Evolutionary conservation across 2,888 invertebrate genomes (phyloP), one percentile per base, ranked within the genome.

Genomic region (Diploptera punctata): DNA sequence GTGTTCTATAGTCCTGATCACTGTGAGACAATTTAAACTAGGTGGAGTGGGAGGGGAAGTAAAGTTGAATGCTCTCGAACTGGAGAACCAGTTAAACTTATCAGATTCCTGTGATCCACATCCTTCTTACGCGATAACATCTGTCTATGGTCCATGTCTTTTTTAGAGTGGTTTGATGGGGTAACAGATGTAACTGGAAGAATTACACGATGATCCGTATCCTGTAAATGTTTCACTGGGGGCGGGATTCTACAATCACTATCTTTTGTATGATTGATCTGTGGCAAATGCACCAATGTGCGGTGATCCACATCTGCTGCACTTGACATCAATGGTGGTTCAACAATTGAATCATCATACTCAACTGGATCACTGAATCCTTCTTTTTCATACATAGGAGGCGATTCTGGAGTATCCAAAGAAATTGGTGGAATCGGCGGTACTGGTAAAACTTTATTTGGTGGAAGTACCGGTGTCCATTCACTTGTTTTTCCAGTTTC

Each of bases 31-130:
- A 79, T 74, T 78, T 78, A 16, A 79, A 68, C 7, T 79, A 7
- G 82, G 82, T 38, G 81, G 82, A 73, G 81, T 71, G 16, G 77
- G 75, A 38, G 77, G 7, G 75, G 75, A 26, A 76, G 77, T 19
- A 72, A 43, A 29, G 68, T 24, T 4, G 60, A 61, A 31, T 61
- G 71, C 44, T 49, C 74, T 29, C 60, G 61, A 10, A 81, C 84
- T 0, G 90, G 90, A 24, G 91, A 92, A 44, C 93, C 93, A 13
- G 94, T 94, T 67, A 95, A 82, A 73, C 93, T 91, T 79, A 95
- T 95, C 74, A 95, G 83, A 83, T 95, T 95, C 77, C 94, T 87
- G 33, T 77, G 76, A 67, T 77, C 76, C 10, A 76, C 75, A 68
- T 77, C 76, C 33, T 75, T 76, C 33, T 68, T 72, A 13, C 75